Base-by-base conservation (phyloP, 2,888 invertebrate genomes). In the Bembecia ichneumoniformis region DNA sequence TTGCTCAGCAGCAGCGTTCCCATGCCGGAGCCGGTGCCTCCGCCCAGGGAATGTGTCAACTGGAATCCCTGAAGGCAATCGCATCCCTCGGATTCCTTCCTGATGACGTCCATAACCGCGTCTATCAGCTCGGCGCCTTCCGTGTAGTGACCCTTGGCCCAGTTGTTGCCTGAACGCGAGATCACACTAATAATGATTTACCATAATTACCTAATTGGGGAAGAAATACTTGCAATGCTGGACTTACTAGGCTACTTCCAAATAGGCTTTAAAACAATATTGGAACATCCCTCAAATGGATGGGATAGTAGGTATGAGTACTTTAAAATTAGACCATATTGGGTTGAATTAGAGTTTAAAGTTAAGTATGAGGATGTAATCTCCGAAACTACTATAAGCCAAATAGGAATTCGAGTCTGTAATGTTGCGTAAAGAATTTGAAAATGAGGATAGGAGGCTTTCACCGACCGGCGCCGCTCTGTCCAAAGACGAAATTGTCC, bases 21-120 rank as follows among this genome's bases (percentile, higher is more conserved):
- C 93, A 96, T 91, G 1, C 96, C 96, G 0, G 95, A 95, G 0
- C 96, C 96, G 0, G 96, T 96, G 13, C 96, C 96, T 5, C 96
- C 96, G 1, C 96, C 95, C 13, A 96, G 88, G 0, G 96, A 96
- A 70, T 95, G 94, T 0, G 94, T 91, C 50, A 95, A 73, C 66
- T 93, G 93, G 79, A 94, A 94, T 0, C 96, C 96, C 84, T 57
- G 92, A 34, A 91, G 75, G 55, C 94, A 94, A 70, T 96, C 95
- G 68, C 95, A 90, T 64, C 90, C 80, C 77, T 95, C 93, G 2
- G 91, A 90, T 63, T 93, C 92, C 56, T 90, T 90, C 49, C 93
- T 80, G 11, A 91, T 86, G 9, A 91, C 88, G 61, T 92, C 92
- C 54, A 92, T 68, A 0, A 91, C 90, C 0, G 91, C 82, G 65